Percentiles rank a stretch among this genome's conserved stretches.
Conservation (phyloP, 2,113 vertebrate species). For the Nettapus auritus region DNA sequence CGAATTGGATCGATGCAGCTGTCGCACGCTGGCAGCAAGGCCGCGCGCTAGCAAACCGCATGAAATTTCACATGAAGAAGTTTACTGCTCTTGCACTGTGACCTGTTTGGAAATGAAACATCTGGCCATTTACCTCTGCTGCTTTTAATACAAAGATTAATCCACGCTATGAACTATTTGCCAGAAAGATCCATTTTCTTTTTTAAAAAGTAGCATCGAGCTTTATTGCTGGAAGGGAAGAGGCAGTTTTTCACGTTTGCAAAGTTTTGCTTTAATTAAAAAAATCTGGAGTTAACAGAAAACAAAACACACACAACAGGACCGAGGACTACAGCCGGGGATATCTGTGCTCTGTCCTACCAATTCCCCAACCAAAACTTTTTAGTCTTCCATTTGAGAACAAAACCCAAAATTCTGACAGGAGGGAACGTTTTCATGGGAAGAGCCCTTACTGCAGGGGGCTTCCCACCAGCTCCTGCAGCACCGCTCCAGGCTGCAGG, state of each 20-base stretch:
- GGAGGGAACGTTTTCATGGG: rapidly evolving
- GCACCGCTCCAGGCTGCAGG: rapidly evolving
- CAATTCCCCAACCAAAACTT: neutral
- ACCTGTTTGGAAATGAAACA: constrained; percentile 75
- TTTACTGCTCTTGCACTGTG: constrained; percentile 69
- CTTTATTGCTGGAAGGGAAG: neutral
- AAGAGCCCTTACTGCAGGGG: neutral
- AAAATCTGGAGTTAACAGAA: neutral
- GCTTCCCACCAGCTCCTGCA: rapidly evolving
- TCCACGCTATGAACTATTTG: constrained; percentile 26
- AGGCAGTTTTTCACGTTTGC: rapidly evolving
- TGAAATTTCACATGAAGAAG: constrained; percentile 69
- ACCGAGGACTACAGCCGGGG: neutral
- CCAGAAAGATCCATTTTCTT: constrained; percentile 42
- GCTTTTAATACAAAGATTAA: constrained; percentile 51
- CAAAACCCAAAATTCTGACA: neutral
- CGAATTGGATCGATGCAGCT: constrained; percentile 71
- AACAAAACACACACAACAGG: rapidly evolving
- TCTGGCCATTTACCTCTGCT: constrained; percentile 33
- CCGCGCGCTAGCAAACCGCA: constrained; percentile 44
- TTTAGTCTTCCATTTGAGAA: neutral
- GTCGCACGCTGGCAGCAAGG: constrained; percentile 43
- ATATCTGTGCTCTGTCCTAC: neutral
- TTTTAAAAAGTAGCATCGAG: neutral
- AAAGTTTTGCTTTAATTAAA: neutral